These are phyloP conservation scores for Rhorus exstirpatorius DNA, from an alignment of 2,888 invertebrate species.

Conservation along the genomic window DNA sequence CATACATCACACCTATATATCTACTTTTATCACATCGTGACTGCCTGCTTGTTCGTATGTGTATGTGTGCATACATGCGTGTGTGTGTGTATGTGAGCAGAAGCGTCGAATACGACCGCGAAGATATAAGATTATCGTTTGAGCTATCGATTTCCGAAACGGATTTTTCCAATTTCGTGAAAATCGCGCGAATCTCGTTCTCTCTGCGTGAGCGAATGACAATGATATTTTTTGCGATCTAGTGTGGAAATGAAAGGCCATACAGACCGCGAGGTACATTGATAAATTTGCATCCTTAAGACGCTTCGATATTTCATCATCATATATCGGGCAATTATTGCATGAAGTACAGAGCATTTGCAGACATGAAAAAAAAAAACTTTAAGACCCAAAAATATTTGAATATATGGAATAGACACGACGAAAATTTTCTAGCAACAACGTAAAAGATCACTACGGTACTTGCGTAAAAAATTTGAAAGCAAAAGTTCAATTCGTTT, in stretches of 20 bases:
- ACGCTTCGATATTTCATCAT: too few relatives aligned
- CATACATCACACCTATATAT: conserved; percentile 10
- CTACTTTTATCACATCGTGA: background rate
- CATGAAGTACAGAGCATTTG: too few relatives aligned
- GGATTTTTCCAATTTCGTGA: conserved; percentile 4
- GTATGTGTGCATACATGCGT: background rate
- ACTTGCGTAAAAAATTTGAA: too few relatives aligned
- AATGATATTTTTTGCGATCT: background rate
- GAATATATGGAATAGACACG: too few relatives aligned
- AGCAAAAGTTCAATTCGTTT: too few relatives aligned
- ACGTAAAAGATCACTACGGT: too few relatives aligned
- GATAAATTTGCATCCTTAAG: background rate
- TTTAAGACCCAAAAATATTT: too few relatives aligned
- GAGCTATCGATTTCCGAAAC: background rate
- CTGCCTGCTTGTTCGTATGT: background rate
- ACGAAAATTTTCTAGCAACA: too few relatives aligned
- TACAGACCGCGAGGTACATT: too few relatives aligned
- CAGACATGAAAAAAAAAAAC: too few relatives aligned
- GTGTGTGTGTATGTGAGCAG: background rate
- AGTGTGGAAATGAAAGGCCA: too few relatives aligned
- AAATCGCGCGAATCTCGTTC: background rate
- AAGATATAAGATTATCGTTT: background rate
- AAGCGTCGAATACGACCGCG: background rate
- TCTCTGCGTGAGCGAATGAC: background rate
- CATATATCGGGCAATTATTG: too few relatives aligned